Percentiles rank a stretch among this genome's conserved stretches.
Evolutionary conservation across 2,797 vertebrate genomes (phyloP).

Genomic region (Cryptoprocta ferox): DNA sequence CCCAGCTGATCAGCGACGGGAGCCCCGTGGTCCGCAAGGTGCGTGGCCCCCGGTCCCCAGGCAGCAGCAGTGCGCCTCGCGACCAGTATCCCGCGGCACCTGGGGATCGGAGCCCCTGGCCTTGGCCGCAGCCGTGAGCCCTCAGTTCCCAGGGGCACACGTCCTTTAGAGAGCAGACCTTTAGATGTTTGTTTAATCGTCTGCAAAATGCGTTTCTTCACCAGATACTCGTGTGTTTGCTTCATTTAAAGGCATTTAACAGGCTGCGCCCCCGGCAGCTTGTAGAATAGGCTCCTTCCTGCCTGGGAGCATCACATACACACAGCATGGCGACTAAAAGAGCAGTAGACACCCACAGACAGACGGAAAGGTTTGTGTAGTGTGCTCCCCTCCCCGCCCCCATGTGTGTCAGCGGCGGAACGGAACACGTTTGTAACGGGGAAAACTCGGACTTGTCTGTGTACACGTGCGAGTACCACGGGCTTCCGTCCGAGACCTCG

Average conservation of each 20-base stretch:
- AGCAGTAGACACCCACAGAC: background rate
- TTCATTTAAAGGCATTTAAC: background rate
- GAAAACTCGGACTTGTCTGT: background rate
- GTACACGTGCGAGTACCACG: background rate
- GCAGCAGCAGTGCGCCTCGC: accelerated
- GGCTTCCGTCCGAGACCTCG: background rate
- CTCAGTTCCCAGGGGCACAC: accelerated
- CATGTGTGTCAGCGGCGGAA: background rate
- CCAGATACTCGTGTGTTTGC: accelerated
- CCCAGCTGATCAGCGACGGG: conserved; percentile 97
- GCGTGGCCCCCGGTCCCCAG: background rate
- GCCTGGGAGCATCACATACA: background rate
- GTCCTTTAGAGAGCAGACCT: background rate
- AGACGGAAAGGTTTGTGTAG: background rate
- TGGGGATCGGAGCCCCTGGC: background rate
- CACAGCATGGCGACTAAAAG: accelerated
- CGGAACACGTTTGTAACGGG: background rate
- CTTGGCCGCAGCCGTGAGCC: accelerated
- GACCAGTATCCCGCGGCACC: accelerated
- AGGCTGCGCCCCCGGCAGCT: background rate
- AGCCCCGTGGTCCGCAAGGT: conserved; percentile 98
- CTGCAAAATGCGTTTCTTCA: accelerated
- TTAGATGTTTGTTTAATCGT: background rate
- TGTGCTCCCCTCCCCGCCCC: background rate
- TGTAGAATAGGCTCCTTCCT: background rate